A percentile compares a stretch with the other conserved stretches of the same genome.
These are phyloP conservation scores for Heliconius hermathena DNA, from an alignment of 1,140 invertebrate genomes.

Conservation along the genomic window DNA sequence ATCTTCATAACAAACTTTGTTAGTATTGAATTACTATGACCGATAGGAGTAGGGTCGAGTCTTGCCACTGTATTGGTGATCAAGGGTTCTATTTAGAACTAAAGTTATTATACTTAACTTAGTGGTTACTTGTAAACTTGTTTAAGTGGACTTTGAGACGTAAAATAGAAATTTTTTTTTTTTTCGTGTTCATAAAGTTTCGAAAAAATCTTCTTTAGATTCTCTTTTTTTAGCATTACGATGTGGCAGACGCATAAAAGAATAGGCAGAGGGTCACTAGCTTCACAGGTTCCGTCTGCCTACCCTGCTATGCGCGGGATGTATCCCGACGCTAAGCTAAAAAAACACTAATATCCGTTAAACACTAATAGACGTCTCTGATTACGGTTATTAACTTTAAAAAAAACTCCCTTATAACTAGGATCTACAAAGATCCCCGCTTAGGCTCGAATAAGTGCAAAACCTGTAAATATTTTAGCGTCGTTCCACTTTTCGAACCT, in stretches of 20 bases:
- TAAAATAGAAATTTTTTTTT: too few species aligned
- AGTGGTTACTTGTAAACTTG: too few species aligned
- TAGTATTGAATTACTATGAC: neutral
- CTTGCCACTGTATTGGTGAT: neutral
- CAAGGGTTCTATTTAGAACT: neutral
- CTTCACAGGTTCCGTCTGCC: too few species aligned
- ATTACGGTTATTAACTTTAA: neutral
- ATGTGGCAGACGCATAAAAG: too few species aligned
- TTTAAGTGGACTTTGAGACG: too few species aligned
- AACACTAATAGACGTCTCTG: neutral
- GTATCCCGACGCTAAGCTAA: too few species aligned
- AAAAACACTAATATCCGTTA: neutral
- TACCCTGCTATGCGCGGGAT: too few species aligned
- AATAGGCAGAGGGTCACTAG: too few species aligned
- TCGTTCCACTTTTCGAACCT: slow-evolving; percentile 36
- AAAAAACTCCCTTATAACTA: neutral
- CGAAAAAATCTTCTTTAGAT: too few species aligned
- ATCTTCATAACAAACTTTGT: neutral
- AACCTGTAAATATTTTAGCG: slow-evolving; percentile 39
- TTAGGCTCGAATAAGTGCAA: slow-evolving; percentile 16
- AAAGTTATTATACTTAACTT: neutral
- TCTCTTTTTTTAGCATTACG: too few species aligned
- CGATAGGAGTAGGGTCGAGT: neutral
- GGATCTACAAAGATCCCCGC: neutral
- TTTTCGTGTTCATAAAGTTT: too few species aligned